Evolutionary conservation across 2,888 invertebrate genomes (phyloP), one percentile per base, ranked within the genome.

Genomic region (Nomada fucata): DNA sequence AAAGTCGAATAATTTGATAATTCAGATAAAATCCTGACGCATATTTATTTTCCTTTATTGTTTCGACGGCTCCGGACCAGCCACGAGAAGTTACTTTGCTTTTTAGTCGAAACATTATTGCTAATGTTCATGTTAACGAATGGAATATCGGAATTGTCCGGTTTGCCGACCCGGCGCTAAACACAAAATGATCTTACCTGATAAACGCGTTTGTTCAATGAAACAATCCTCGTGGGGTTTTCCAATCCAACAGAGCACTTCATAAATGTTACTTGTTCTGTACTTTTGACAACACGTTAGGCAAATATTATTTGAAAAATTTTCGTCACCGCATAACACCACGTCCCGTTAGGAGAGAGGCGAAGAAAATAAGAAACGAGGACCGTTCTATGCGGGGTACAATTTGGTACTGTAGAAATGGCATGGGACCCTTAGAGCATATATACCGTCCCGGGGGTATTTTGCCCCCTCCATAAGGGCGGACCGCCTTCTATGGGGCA

Each of bases 381-480:
- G 65, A 82, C 74, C 68, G 76, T 71, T 81, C 85, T 80, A 79
- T 75, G 76, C 90, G 89, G 91, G 91, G 91, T 91, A 92, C 91
- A 88, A 90, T 88, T 91, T 90, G 88, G 90, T 88, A 93, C 93
- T 93, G 92, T 90, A 91, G 89, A 91, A 89, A 87, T 89, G 88
- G 88, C 85, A 89, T 90, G 89, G 90, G 91, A 87, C 89, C 90
- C 88, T 83, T 82, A 88, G 89, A 86, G 87, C 90, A 92, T 93
- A 93, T 93, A 93, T 92, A 92, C 87, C 83, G 86, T 89, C 89
- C 91, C 89, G 90, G 89, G 91, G 91, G 91, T 91, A 90, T 91
- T 88, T 90, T 85, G 88, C 89, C 88, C 89, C 90, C 89, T 90
- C 91, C 89, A 89, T 82, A 77, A 75, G 77, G 70, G 77, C 83